These are phyloP conservation scores for Deroptyus accipitrinus DNA, from an alignment of 2,113 vertebrate genomes.

Conservation along the genomic window DNA sequence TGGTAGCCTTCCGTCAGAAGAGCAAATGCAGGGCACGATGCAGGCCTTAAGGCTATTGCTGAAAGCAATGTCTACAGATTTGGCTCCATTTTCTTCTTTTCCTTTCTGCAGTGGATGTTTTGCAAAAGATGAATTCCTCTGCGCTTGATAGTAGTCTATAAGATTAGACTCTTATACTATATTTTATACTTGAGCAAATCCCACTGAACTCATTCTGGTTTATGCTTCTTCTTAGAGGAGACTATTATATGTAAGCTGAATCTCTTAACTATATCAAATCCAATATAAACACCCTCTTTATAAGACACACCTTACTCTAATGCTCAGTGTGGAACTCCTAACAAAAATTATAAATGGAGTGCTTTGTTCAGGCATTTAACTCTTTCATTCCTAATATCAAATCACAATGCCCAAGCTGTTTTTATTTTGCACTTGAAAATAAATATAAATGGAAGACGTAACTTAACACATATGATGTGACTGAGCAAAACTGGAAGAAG, in stretches of 20 bases:
- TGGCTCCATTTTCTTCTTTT: background rate
- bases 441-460: background rate
- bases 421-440: slow-evolving; percentile 56
- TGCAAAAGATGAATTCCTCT: slow-evolving; percentile 21
- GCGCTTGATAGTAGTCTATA: slow-evolving; percentile 50
- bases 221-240: slow-evolving; percentile 54
- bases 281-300: slow-evolving; percentile 70
- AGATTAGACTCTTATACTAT: slow-evolving; percentile 53
- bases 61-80: background rate
- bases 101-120: slow-evolving; percentile 5
- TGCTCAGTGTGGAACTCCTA: slow-evolving; percentile 28
- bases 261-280: slow-evolving; percentile 67
- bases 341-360: slow-evolving; percentile 66
- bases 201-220: slow-evolving; percentile 63
- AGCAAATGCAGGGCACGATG: background rate
- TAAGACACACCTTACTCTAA: slow-evolving; percentile 57
- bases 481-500: slow-evolving; percentile 1
- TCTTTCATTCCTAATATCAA: slow-evolving; percentile 21
- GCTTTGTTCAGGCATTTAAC: slow-evolving; percentile 50
- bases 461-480: slow-evolving; percentile 52
- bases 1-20: background rate
- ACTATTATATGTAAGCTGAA: slow-evolving; percentile 56
- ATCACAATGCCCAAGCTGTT: slow-evolving; percentile 30
- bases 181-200: slow-evolving; percentile 58
- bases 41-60: background rate